Percentiles rank a stretch among this genome's conserved stretches.
Conservation (phyloP, 2,797 vertebrate species). For the Thaleichthys pacificus region DNA sequence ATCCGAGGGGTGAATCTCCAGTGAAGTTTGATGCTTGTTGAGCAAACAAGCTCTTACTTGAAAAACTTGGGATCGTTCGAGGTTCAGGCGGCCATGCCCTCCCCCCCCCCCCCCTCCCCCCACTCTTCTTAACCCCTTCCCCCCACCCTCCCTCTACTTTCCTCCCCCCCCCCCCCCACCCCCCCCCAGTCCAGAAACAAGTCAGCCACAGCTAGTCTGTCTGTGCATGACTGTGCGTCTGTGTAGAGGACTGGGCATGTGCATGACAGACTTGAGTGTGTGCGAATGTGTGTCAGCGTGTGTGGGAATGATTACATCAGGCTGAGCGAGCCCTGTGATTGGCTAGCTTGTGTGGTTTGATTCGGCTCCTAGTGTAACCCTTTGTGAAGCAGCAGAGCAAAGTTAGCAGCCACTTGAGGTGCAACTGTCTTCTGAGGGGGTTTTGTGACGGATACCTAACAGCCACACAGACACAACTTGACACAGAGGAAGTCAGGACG, state of each 20-base stretch:
- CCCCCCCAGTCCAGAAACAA: conserved; percentile 2
- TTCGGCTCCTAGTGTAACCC: conserved; percentile 88
- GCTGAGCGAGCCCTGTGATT: conserved; percentile 81
- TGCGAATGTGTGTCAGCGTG: conserved; percentile 54
- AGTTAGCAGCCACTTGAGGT: conserved; percentile 78
- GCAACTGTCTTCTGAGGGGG: conserved; percentile 58
- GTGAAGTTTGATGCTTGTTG: not conserved
- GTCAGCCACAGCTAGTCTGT: conserved; percentile 22
- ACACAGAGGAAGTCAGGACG: conserved; percentile 34
- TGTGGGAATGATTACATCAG: conserved; percentile 90
- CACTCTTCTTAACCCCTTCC: conserved; percentile 26
- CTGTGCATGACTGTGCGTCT: conserved; percentile 17
- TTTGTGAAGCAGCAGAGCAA: conserved; percentile 83
- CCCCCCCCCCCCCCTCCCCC: too few relatives aligned
- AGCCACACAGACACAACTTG: conserved; percentile 43
- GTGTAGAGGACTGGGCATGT: conserved; percentile 37
- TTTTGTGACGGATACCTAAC: conserved; percentile 68
- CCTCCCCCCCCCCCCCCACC: conserved; percentile 36
- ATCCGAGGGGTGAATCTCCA: too few relatives aligned
- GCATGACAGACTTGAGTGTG: conserved; percentile 65
- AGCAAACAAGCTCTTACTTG: conserved; percentile 52
- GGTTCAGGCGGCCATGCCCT: conserved; percentile 24
- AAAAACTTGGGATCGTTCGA: conserved; percentile 50
- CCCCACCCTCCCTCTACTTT: conserved; percentile 48
- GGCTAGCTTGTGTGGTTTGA: conserved; percentile 87